Evolutionary conservation across 2,888 invertebrate genomes (phyloP).

Genomic region (Ashinkailepas kermadecensis): DNA sequence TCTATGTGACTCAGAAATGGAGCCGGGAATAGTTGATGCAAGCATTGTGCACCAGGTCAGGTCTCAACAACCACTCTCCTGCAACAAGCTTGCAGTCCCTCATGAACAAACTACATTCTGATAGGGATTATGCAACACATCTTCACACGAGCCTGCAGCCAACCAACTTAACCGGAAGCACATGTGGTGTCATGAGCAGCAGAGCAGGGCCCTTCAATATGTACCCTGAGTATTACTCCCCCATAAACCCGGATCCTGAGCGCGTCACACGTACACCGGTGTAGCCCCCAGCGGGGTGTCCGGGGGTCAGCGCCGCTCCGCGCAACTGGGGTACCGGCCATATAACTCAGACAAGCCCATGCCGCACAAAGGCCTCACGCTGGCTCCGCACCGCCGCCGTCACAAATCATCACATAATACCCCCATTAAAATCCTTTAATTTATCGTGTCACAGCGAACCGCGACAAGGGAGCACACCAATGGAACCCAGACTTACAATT

Average conservation of each 20-base stretch:
- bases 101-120: too few relatives aligned
- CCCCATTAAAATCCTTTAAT: constrained; percentile 4
- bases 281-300: background rate
- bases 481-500: background rate
- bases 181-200: too few relatives aligned
- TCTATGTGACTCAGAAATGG: background rate
- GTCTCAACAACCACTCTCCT: too few relatives aligned
- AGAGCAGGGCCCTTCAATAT: too few relatives aligned
- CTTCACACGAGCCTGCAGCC: too few relatives aligned
- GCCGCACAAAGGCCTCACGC: background rate
- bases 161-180: too few relatives aligned
- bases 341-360: background rate
- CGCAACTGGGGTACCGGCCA: background rate
- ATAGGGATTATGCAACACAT: too few relatives aligned
- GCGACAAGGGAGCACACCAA: background rate
- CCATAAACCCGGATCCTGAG: too few relatives aligned
- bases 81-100: too few relatives aligned
- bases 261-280: too few relatives aligned
- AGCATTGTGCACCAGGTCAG: background rate
- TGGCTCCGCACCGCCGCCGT: background rate
- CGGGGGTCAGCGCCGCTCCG: background rate
- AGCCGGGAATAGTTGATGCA: background rate
- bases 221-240: too few relatives aligned
- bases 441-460: background rate
- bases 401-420: constrained; percentile 12